A percentile compares a stretch with the other conserved stretches of the same genome.
These are phyloP conservation scores for Poliocrania exsul DNA, from an alignment of 2,797 vertebrate species.

Conservation along the genomic window DNA sequence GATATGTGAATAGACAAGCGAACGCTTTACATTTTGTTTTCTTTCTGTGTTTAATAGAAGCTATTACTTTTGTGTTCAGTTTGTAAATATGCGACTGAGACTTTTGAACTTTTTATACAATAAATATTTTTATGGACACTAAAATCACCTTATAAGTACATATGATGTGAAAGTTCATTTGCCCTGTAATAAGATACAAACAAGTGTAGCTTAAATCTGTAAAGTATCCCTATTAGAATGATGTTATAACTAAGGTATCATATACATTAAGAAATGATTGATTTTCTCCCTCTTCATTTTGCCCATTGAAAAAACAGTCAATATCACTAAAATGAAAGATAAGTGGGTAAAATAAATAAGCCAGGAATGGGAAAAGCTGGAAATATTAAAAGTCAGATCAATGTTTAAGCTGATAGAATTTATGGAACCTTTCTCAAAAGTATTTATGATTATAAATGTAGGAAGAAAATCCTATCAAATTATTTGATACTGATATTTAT, in stretches of 20 bases:
- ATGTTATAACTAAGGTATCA: background rate
- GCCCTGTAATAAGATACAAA: background rate
- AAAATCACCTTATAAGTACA: background rate
- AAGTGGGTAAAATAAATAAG: background rate
- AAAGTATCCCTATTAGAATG: background rate
- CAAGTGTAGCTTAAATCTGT: background rate
- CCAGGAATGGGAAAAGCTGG: background rate
- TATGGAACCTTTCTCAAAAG: background rate
- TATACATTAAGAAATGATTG: background rate
- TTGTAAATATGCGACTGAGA: background rate
- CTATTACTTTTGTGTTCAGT: background rate
- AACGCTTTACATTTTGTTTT: background rate
- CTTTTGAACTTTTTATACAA: background rate
- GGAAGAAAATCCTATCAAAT: background rate
- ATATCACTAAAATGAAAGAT: background rate
- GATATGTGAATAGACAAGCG: background rate
- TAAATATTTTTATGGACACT: background rate
- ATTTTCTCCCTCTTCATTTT: background rate
- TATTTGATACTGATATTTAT: slow-evolving; percentile 23
- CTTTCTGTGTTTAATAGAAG: background rate
- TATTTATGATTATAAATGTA: background rate
- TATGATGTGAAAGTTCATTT: background rate
- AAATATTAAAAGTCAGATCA: slow-evolving; percentile 1
- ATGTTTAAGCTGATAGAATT: background rate
- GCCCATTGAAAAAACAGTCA: background rate